Conservation (phyloP, 64 coral and sea anemone species). For the Montipora cactus region DNA sequence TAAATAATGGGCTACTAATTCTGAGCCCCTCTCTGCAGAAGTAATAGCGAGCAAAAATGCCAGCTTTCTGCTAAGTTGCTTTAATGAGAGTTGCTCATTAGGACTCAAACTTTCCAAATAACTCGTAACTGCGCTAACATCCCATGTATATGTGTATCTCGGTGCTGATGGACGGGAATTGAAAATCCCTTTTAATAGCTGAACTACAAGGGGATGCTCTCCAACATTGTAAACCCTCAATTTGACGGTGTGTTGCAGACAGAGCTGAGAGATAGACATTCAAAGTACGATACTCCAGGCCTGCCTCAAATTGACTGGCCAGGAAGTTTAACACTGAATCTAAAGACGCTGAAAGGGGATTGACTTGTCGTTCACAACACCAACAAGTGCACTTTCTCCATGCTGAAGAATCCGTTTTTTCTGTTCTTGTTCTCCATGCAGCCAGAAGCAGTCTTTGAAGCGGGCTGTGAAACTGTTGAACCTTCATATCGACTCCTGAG, state of each 20-base stretch:
- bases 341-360: slow-evolving; percentile 47
- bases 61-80: slow-evolving; percentile 14
- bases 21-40: slow-evolving; percentile 46
- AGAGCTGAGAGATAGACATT: slow-evolving; percentile 44
- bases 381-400: background rate
- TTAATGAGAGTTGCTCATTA: slow-evolving; percentile 44
- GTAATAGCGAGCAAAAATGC: slow-evolving; percentile 55
- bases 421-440: slow-evolving; percentile 37
- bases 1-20: slow-evolving; percentile 55
- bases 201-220: slow-evolving; percentile 51
- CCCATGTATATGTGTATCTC: slow-evolving; percentile 41
- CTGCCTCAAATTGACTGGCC: background rate
- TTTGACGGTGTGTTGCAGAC: slow-evolving; percentile 17
- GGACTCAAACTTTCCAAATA: slow-evolving; percentile 12
- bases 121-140: slow-evolving; percentile 1
- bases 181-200: slow-evolving; percentile 24
- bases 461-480: slow-evolving; percentile 39
- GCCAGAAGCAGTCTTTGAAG: slow-evolving; percentile 46
- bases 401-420: slow-evolving; percentile 13
- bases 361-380: slow-evolving; percentile 20
- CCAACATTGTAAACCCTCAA: slow-evolving; percentile 24
- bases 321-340: slow-evolving; percentile 23
- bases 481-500: slow-evolving; percentile 11
- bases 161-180: slow-evolving; percentile 17
- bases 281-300: background rate